These are phyloP conservation scores for Bruchidius siliquastri DNA, from an alignment of 2,888 invertebrate genomes.

Conservation along the genomic window DNA sequence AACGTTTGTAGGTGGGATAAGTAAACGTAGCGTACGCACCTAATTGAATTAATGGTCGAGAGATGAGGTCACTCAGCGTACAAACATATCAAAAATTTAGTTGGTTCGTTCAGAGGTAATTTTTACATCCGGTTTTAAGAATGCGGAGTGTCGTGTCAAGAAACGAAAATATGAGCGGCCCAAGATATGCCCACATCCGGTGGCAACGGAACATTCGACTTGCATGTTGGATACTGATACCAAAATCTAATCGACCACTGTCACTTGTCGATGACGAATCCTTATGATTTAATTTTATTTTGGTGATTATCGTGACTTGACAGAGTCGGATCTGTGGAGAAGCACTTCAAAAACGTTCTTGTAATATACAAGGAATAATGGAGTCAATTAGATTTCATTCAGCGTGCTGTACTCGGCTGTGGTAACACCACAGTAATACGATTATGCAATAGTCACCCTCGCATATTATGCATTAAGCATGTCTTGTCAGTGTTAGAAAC, in stretches of 20 bases:
- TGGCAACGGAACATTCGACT: neutral
- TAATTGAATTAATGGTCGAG: neutral
- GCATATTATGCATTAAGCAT: no score
- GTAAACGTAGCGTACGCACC: neutral
- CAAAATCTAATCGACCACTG: neutral
- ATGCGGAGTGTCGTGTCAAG: neutral
- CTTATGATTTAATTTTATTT: neutral
- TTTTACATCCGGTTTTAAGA: neutral
- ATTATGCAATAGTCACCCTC: no score
- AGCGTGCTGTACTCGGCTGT: no score
- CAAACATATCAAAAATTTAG: neutral
- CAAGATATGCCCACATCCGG: neutral
- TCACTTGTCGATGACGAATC: neutral
- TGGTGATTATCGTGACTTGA: neutral
- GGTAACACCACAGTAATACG: no score
- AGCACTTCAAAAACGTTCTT: no score
- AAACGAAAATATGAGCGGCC: neutral
- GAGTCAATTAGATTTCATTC: no score
- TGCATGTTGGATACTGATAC: neutral
- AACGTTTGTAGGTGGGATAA: neutral
- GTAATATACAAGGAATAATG: no score
- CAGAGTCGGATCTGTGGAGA: no score
- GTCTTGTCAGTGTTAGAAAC: no score
- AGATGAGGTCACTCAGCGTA: neutral
- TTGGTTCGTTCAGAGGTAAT: neutral